Percentiles rank a stretch among this genome's conserved stretches.
These are phyloP conservation scores for Philaethria dido DNA, from an alignment of 2,888 invertebrate species.

Conservation along the genomic window DNA sequence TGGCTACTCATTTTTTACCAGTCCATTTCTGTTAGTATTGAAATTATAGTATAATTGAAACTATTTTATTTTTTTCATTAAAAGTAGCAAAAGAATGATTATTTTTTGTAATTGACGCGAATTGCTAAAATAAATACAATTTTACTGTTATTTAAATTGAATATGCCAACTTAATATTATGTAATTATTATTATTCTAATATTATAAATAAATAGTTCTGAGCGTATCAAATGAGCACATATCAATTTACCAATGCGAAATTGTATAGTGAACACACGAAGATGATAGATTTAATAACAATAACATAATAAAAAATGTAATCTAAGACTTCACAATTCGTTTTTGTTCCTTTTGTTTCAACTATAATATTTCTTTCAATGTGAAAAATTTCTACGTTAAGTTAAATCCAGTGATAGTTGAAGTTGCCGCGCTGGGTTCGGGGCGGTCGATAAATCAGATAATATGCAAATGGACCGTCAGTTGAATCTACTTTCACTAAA, in stretches of 20 bases:
- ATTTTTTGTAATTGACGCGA: neutral
- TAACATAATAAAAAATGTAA: neutral
- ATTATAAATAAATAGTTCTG: no score
- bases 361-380: neutral
- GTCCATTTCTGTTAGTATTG: constrained; percentile 14
- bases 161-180: no score
- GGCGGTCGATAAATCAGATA: constrained; percentile 40
- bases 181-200: no score
- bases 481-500: constrained; percentile 36
- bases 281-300: no score
- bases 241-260: no score
- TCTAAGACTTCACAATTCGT: neutral
- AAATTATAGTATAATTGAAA: neutral
- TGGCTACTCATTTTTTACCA: neutral
- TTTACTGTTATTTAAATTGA: no score
- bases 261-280: no score
- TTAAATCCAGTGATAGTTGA: constrained; percentile 18
- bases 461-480: constrained; percentile 42
- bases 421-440: constrained; percentile 23
- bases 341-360: neutral
- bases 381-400: constrained; percentile 25
- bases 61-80: neutral
- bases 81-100: neutral
- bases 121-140: no score
- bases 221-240: no score